Base-by-base conservation (phyloP, 1,140 invertebrate species). In the Megalopta genalis region DNA sequence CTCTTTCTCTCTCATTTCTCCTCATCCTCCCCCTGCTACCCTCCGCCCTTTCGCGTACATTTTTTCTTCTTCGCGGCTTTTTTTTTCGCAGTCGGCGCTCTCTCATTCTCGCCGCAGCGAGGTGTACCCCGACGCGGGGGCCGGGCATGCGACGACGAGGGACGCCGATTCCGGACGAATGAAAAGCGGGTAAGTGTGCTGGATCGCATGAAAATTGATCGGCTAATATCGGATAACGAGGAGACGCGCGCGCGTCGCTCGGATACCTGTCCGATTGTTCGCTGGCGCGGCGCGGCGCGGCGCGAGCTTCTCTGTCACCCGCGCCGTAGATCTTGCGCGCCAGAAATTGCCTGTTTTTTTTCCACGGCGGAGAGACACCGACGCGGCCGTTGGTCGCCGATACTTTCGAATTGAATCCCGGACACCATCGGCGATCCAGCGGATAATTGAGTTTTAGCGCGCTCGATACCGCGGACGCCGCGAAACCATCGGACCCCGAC, bases 131-230 rank as follows among this genome's bases (percentile, higher is more conserved):
- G 63, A 54, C 25, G 12, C 25, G 69, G 23, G 52, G 49, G 16
- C 21, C 21, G 32, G 49, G 42, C 27, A 49, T 42, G 27, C 18
- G 49, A 52, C 18, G 49, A 52, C 32, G 32, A n/a, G 46, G 46
- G 49, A 52, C 14, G 70, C n/a, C n/a, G 42, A 68, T 23, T 49
- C 62, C 65, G 14, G 39, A 49, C 42, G 65, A 80, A 82, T 67
- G 80, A 85, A 80, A 68, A 85, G 71, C 80, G 60, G 67, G 54
- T 62, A 81, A 82, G 78, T 73, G 78, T 77, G 68, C 65, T 54
- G 52, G 42, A 37, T 66, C 60, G 68, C 37, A 71, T 71, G 81
- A 83, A 84, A 84, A 83, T 84, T 82, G 83, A 77, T 84, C 83
- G 82, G 66, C 60, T 84, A 75, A 84, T 83, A 75, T 84, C 81